Evolutionary conservation across 1,140 invertebrate species (phyloP).

Genomic region (Cydia amplana): DNA sequence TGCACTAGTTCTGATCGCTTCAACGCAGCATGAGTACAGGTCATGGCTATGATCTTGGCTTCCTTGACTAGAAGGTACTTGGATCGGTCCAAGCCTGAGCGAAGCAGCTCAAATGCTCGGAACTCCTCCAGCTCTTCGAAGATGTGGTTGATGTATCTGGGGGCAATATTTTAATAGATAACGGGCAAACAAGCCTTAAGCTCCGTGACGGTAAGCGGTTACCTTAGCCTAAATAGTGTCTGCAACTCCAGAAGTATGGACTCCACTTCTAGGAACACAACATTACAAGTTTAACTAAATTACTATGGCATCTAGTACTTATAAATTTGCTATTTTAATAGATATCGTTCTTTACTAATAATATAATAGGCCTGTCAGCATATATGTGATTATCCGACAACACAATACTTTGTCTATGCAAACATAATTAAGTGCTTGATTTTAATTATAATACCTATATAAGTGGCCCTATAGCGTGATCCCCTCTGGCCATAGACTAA

Average conservation of each 20-base stretch:
- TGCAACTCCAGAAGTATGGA: too few relatives aligned
- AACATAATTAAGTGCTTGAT: neutral
- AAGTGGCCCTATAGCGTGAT: neutral
- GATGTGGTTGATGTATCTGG: constrained; percentile 94
- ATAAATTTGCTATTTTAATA: too few relatives aligned
- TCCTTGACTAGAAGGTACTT: constrained; percentile 99
- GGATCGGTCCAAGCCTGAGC: constrained; percentile 96
- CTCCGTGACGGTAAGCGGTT: too few relatives aligned
- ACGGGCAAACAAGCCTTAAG: too few relatives aligned
- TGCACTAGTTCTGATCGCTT: constrained; percentile 98
- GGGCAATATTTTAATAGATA: constrained; percentile 26
- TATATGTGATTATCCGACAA: neutral
- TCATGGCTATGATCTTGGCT: constrained; percentile 99
- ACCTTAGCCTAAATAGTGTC: too few relatives aligned
- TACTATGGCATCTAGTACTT: too few relatives aligned
- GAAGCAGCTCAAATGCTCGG: constrained; percentile 96
- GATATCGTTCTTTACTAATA: neutral
- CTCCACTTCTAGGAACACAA: too few relatives aligned
- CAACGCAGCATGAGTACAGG: constrained; percentile 99
- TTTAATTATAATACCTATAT: constrained; percentile 1
- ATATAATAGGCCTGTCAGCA: neutral
- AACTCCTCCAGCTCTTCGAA: constrained; percentile 99
- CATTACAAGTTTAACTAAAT: too few relatives aligned
- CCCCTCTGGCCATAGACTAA: neutral
- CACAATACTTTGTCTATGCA: neutral